These are phyloP conservation scores for Melopsittacus undulatus DNA, from an alignment of 2,797 vertebrate genomes.

Conservation along the genomic window DNA sequence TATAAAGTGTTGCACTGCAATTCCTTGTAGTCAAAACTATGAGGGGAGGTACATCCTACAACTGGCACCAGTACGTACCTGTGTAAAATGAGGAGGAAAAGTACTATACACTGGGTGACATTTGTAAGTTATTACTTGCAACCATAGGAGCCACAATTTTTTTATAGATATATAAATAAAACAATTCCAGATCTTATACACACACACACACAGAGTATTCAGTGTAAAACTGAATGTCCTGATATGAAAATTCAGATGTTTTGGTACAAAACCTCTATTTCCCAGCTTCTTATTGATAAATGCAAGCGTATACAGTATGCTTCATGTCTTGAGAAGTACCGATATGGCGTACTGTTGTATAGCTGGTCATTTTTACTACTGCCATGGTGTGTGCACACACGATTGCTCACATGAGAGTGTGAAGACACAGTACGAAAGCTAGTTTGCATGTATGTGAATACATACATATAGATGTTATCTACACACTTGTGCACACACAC, in stretches of 20 bases:
- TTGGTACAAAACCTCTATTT: not conserved
- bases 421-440: not conserved
- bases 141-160: not conserved
- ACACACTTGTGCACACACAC: not conserved
- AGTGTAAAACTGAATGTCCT: not conserved
- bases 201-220: not conserved
- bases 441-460: not conserved
- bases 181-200: not conserved
- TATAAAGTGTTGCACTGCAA: not conserved
- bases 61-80: not conserved
- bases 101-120: not conserved
- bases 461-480: not conserved
- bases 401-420: not conserved
- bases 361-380: not conserved
- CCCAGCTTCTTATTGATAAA: not conserved
- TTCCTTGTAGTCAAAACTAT: not conserved
- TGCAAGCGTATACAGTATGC: not conserved
- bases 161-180: not conserved
- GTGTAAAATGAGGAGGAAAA: not conserved
- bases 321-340: not conserved
- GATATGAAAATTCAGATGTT: not conserved
- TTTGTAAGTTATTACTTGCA: not conserved
- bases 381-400: rapidly evolving
- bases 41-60: not conserved
- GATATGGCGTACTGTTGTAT: not conserved